Percentiles rank a stretch among this genome's conserved stretches.
phyloP scores from a whole-genome alignment of 1,140 invertebrate genomes.

The Melipona quadrifasciata region DNA sequence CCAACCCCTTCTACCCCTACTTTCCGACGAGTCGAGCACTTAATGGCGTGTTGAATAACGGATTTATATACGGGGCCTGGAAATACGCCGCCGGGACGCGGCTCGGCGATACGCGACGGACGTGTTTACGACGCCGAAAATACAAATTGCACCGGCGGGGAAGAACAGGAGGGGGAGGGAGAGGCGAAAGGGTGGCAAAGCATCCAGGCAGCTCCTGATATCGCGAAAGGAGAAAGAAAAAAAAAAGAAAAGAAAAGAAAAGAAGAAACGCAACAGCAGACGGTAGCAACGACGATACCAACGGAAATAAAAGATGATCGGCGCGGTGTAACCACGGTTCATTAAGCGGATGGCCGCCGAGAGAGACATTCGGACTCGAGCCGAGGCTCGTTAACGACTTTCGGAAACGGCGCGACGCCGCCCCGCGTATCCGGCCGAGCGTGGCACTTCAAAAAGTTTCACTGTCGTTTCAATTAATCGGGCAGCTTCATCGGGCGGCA shows the following conservation, averaged over 20 bases:
- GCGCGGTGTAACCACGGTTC: slow-evolving; percentile 46
- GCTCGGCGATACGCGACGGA: slow-evolving; percentile 65
- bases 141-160: slow-evolving; percentile 70
- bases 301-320: slow-evolving; percentile 51
- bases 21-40: slow-evolving; percentile 73
- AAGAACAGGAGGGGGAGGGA: background rate
- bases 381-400: slow-evolving; percentile 61
- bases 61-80: slow-evolving; percentile 78
- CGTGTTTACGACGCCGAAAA: slow-evolving; percentile 79
- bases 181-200: background rate
- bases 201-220: background rate
- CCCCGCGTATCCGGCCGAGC: slow-evolving; percentile 44
- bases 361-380: slow-evolving; percentile 51
- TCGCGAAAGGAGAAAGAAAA: slow-evolving; percentile 16
- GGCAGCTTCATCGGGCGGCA: slow-evolving; percentile 3
- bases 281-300: slow-evolving; percentile 21
- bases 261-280: slow-evolving; percentile 29
- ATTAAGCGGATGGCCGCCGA: slow-evolving; percentile 53
- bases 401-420: slow-evolving; percentile 41
- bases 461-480: slow-evolving; percentile 41
- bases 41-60: slow-evolving; percentile 82
- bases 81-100: slow-evolving; percentile 71
- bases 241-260: too few species aligned
- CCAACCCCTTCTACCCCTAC: slow-evolving; percentile 54
- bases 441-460: slow-evolving; percentile 1